A percentile compares a stretch with the other conserved stretches of the same genome.
phyloP scores from a whole-genome alignment of 2,797 vertebrate genomes.

The Spatula clypeata region DNA sequence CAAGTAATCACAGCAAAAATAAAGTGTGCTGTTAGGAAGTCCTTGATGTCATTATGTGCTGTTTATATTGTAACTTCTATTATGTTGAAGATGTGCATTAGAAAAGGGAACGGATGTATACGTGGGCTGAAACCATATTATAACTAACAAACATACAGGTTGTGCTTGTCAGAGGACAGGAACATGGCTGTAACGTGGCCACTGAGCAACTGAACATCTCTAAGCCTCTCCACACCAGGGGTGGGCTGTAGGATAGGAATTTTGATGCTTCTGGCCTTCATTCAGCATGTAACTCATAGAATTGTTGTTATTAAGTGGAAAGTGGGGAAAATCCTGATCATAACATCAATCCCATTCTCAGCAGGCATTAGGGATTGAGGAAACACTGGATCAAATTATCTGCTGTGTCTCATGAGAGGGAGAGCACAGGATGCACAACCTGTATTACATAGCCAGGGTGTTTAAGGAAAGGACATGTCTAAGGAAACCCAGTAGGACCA shows the following conservation, averaged over 20 bases:
- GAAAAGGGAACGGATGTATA: background rate
- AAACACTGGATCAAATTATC: background rate
- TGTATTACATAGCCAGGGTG: background rate
- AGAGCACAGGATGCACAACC: too few species aligned
- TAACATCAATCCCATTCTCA: background rate
- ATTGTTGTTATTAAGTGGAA: background rate
- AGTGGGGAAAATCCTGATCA: background rate
- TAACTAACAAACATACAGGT: accelerated
- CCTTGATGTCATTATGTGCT: background rate
- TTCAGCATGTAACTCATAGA: background rate
- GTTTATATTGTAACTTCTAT: background rate
- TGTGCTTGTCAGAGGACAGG: background rate
- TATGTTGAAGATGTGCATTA: background rate
- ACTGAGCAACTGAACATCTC: background rate
- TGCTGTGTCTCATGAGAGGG: background rate
- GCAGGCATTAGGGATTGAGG: accelerated
- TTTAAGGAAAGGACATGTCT: background rate
- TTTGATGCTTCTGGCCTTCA: accelerated
- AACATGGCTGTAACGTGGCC: accelerated
- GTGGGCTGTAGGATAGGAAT: background rate
- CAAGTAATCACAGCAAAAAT: background rate
- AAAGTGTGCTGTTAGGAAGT: background rate
- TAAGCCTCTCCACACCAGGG: accelerated
- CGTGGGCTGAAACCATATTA: background rate
- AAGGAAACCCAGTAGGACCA: background rate